Evolutionary conservation across 2,113 vertebrate genomes (phyloP).

Genomic region (Romanogobio albipinnatus): DNA sequence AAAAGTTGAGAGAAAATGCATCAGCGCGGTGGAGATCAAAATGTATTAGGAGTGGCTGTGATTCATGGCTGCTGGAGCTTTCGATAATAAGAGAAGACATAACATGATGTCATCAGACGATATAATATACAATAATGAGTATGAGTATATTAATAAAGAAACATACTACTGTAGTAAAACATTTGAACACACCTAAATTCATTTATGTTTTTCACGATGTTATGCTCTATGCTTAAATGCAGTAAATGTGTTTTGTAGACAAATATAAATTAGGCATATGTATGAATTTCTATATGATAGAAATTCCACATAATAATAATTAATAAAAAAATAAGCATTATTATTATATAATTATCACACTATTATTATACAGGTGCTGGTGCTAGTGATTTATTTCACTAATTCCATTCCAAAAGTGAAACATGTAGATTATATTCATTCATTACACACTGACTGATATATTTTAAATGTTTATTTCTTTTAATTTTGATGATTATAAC

Average conservation of each 20-base stretch:
- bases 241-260: background rate
- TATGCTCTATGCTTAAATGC: background rate
- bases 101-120: background rate
- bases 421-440: no score
- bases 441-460: no score
- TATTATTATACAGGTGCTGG: no score
- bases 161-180: background rate
- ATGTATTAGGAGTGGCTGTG: background rate
- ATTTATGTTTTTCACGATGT: background rate
- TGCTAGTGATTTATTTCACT: no score
- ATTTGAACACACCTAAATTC: background rate
- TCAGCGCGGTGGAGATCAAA: background rate
- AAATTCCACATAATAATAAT: no score
- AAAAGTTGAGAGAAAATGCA: background rate
- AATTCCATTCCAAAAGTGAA: no score
- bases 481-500: no score
- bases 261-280: background rate
- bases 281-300: no score
- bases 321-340: background rate
- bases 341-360: no score
- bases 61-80: background rate
- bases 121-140: background rate
- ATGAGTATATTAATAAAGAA: background rate
- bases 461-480: no score
- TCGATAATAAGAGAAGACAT: background rate